Conservation (phyloP, 2,888 invertebrate species). For the Aleiodes alternator region DNA sequence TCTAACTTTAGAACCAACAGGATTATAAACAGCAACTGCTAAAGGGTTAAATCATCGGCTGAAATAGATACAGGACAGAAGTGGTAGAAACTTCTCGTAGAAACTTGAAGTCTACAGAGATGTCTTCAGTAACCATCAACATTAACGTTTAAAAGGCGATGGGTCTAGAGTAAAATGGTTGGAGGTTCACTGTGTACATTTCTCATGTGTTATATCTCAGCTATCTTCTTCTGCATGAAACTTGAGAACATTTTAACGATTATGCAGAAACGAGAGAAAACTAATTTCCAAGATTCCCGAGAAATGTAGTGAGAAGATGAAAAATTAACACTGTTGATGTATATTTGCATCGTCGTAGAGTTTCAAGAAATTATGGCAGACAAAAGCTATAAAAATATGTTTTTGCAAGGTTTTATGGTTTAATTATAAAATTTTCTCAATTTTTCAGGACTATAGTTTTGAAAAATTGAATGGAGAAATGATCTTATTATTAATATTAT, state of each 20-base stretch:
- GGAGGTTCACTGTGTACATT: conserved; percentile 19
- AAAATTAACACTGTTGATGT: conserved; percentile 39
- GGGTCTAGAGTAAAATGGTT: conserved; percentile 17
- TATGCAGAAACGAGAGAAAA: conserved; percentile 37
- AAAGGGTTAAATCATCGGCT: conserved; percentile 69
- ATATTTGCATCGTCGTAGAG: conserved; percentile 43
- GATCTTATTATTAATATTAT: too few species aligned
- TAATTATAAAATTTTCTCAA: too few species aligned
- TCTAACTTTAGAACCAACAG: conserved; percentile 21
- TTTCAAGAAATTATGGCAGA: conserved; percentile 34
- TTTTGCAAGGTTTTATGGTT: too few species aligned
- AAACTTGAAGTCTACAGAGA: conserved; percentile 66
- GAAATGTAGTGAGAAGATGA: conserved; percentile 12
- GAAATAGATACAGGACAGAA: conserved; percentile 64
- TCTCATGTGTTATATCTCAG: conserved; percentile 24
- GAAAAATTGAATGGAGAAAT: too few species aligned
- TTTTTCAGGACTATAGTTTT: too few species aligned
- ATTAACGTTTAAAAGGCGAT: conserved; percentile 30
- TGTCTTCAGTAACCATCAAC: conserved; percentile 58
- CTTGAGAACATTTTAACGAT: conserved; percentile 44
- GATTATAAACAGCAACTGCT: conserved; percentile 65
- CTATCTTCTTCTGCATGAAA: conserved; percentile 28
- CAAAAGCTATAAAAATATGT: conserved; percentile 37
- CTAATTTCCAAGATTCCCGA: conserved; percentile 28
- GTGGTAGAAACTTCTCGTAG: conserved; percentile 56